Evolutionary conservation across 2,888 invertebrate genomes (phyloP).

Genomic region (Sarcophaga variegata): DNA sequence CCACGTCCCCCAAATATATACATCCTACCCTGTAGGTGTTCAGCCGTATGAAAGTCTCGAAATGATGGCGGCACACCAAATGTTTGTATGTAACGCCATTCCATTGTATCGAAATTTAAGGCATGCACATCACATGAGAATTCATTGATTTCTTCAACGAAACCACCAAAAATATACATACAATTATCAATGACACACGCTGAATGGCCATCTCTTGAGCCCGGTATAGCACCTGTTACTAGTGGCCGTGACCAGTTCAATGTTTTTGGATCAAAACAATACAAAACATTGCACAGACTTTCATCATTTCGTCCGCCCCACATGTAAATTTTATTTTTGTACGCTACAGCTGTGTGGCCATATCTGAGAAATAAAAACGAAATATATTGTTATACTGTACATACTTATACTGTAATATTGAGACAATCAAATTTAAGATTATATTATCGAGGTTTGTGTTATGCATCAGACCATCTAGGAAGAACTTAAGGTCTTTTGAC

Average conservation of each 20-base stretch:
- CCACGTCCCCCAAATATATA: constrained; percentile 95
- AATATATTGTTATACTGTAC: too few relatives aligned
- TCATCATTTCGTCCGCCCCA: constrained; percentile 97
- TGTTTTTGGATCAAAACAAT: constrained; percentile 89
- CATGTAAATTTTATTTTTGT: constrained; percentile 88
- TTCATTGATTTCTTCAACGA: constrained; percentile 91
- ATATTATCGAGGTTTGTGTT: too few relatives aligned
- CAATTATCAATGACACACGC: constrained; percentile 90
- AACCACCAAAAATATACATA: constrained; percentile 96
- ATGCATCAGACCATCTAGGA: too few relatives aligned
- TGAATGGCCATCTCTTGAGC: constrained; percentile 94
- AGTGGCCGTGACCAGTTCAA: constrained; percentile 86
- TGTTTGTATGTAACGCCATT: constrained; percentile 87
- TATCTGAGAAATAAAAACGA: constrained; percentile 82
- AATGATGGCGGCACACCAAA: constrained; percentile 87
- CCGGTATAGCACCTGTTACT: constrained; percentile 88
- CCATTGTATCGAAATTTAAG: constrained; percentile 87
- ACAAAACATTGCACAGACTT: constrained; percentile 88
- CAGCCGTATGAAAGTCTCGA: constrained; percentile 94
- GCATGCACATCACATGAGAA: constrained; percentile 91
- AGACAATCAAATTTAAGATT: too few relatives aligned
- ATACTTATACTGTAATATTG: too few relatives aligned
- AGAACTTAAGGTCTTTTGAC: too few relatives aligned
- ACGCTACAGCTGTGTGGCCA: constrained; percentile 94
- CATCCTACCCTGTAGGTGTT: constrained; percentile 89